Conservation (phyloP, 2,113 vertebrate genomes). For the Ariopsis seemanni region DNA sequence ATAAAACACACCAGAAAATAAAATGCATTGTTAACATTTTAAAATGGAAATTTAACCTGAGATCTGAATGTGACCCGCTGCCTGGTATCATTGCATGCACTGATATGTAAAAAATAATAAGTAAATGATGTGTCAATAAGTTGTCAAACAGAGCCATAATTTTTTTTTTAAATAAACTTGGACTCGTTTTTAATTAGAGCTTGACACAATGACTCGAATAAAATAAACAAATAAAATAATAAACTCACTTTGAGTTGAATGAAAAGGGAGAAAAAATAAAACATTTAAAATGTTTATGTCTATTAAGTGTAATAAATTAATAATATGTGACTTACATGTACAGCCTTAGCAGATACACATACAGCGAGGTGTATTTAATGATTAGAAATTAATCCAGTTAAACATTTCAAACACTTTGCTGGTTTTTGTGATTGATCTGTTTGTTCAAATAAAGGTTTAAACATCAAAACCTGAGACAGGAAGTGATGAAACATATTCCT, state of each 20-base stretch:
- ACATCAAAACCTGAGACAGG: slow-evolving; percentile 41
- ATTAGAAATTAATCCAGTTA: not conserved
- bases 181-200: not conserved
- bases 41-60: slow-evolving; percentile 6
- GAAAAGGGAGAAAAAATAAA: too few relatives aligned
- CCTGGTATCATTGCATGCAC: not conserved
- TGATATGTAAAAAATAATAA: not conserved
- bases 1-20: slow-evolving; percentile 41
- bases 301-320: not conserved
- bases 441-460: slow-evolving; percentile 6
- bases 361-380: not conserved
- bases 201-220: not conserved
- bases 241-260: not conserved
- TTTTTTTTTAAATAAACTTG: not conserved
- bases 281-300: too few relatives aligned
- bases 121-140: not conserved
- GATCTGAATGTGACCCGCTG: not conserved
- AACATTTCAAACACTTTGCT: not conserved
- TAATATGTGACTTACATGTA: not conserved
- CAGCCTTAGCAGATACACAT: not conserved
- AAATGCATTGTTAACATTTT: not conserved
- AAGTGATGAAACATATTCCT: slow-evolving; percentile 13
- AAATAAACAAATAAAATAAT: not conserved
- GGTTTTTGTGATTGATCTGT: not conserved
- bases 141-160: not conserved